Conservation (phyloP, 1,140 invertebrate species). For the Lordiphosa clarofinis region DNA sequence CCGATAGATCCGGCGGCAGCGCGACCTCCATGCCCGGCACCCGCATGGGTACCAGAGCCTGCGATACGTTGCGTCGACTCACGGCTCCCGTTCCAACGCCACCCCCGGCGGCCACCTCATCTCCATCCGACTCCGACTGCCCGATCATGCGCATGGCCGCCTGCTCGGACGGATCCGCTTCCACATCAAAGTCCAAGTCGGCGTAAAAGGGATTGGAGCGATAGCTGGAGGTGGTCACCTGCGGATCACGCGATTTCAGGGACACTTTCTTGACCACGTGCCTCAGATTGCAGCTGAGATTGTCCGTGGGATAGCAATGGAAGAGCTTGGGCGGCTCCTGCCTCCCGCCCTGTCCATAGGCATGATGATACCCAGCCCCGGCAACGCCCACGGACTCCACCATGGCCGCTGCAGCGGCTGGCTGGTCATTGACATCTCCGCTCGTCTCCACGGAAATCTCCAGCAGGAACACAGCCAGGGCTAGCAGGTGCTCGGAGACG, state of each 20-base stretch:
- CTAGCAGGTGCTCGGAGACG: slow-evolving; percentile 91
- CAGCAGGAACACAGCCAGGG: slow-evolving; percentile 91
- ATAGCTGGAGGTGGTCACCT: slow-evolving; percentile 80
- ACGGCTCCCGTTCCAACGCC: slow-evolving; percentile 19
- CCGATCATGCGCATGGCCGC: slow-evolving; percentile 68
- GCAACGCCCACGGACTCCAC: slow-evolving; percentile 52
- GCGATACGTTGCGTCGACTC: slow-evolving; percentile 31
- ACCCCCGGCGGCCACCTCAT: slow-evolving; percentile 43
- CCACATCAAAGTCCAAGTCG: slow-evolving; percentile 84
- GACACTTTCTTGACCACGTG: slow-evolving; percentile 86
- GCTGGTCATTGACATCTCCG: slow-evolving; percentile 79
- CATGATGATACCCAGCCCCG: slow-evolving; percentile 45
- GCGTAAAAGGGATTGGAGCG: slow-evolving; percentile 76
- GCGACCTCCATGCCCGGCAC: slow-evolving; percentile 78
- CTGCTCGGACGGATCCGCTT: slow-evolving; percentile 41
- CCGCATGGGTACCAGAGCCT: slow-evolving; percentile 46
- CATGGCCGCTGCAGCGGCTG: slow-evolving; percentile 44
- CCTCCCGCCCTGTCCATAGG: slow-evolving; percentile 34
- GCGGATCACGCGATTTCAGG: slow-evolving; percentile 82
- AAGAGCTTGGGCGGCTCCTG: slow-evolving; percentile 82
- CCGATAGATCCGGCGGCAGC: slow-evolving; percentile 75
- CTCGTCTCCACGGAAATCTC: slow-evolving; percentile 89
- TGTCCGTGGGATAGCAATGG: slow-evolving; percentile 88
- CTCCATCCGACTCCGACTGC: slow-evolving; percentile 33
- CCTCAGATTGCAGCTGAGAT: slow-evolving; percentile 89